Conservation (phyloP, 2,113 vertebrate species). For the Papio anubis region DNA sequence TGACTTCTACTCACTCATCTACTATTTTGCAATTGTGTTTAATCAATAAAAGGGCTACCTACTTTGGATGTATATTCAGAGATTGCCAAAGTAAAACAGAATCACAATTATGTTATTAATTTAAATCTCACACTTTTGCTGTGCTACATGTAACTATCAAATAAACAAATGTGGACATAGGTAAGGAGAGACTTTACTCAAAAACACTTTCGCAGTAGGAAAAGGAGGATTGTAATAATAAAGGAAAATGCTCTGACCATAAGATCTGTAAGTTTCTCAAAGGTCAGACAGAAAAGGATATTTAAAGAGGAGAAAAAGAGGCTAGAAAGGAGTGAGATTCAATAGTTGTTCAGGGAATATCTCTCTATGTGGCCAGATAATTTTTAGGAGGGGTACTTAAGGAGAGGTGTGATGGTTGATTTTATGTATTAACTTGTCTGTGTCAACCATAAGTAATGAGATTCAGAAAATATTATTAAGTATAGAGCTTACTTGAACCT, state of each 20-base stretch:
- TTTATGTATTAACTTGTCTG: neutral
- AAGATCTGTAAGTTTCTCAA: conserved; percentile 9
- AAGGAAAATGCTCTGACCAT: neutral
- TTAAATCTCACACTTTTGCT: neutral
- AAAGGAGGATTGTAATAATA: neutral
- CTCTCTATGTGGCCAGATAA: neutral
- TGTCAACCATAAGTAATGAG: neutral
- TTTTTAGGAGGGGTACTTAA: neutral
- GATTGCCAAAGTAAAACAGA: conserved; percentile 32
- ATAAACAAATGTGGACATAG: neutral
- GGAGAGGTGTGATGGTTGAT: neutral
- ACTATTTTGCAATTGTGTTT: conserved; percentile 39
- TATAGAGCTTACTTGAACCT: neutral
- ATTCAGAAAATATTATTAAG: neutral
- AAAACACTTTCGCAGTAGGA: neutral
- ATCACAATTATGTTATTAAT: neutral
- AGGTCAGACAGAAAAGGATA: neutral
- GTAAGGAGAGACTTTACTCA: neutral
- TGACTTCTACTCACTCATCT: conserved; percentile 75
- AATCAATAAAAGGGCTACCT: conserved; percentile 9
- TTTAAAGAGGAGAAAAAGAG: neutral
- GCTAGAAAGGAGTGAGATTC: neutral
- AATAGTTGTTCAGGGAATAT: neutral
- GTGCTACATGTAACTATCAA: neutral
- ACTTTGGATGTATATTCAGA: neutral